Evolutionary conservation across 1,140 invertebrate genomes (phyloP).

Genomic region (Eurosta solidaginis): DNA sequence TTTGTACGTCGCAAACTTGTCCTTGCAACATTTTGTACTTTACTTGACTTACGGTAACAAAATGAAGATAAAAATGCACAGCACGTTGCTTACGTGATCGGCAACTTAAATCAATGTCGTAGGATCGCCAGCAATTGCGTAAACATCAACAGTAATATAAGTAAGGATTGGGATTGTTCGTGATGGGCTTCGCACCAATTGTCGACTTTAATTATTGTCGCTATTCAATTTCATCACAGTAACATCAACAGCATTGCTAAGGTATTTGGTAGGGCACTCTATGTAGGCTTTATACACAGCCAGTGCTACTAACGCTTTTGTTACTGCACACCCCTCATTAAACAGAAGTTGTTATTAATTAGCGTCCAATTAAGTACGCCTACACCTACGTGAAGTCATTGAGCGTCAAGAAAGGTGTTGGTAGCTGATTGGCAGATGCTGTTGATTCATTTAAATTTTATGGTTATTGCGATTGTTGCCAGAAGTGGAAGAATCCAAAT

Average conservation of each 20-base stretch:
- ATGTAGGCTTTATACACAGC: background rate
- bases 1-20: background rate
- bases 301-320: background rate
- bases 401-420: background rate
- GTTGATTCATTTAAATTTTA: background rate
- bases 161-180: background rate
- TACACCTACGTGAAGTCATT: background rate
- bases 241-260: background rate
- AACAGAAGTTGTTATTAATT: background rate
- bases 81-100: conserved; percentile 29
- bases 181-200: background rate
- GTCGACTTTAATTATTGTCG: conserved; percentile 27
- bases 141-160: background rate
- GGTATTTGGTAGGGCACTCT: background rate
- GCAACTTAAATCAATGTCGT: background rate
- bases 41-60: background rate
- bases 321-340: background rate
- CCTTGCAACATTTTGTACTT: conserved; percentile 6
- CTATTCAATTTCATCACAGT: conserved; percentile 23
- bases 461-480: too few species aligned
- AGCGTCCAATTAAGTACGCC: conserved; percentile 16
- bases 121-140: background rate
- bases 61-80: background rate
- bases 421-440: background rate
- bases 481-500: too few species aligned